Base-by-base conservation (phyloP, 1,140 invertebrate species). In the Temnothorax curvispinosus region DNA sequence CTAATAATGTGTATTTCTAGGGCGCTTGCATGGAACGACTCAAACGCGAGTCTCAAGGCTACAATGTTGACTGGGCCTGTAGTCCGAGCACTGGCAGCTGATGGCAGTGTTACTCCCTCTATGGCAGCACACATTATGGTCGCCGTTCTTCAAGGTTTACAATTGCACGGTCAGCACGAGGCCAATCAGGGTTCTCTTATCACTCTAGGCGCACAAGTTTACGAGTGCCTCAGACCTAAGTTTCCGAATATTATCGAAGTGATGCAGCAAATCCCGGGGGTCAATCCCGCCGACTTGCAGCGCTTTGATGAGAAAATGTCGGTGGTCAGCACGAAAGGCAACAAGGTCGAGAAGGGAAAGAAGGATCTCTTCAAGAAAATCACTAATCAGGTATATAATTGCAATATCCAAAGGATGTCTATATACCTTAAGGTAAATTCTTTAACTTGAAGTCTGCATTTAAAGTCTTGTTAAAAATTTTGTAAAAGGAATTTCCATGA, bases 311-410 rank as follows among this genome's bases (percentile, higher is more conserved):
- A 98, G 89, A 98, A 98, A 93, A 97, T 98, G 92, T 94, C 97
- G 11, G 96, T 97, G 4, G 95, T 96, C 47, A 96, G 96, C 13
- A 96, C 96, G 76, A 97, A 97, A 91, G 97, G 97, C 32, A 97
- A 97, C 90, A 98, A 98, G 93, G 96, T 98, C 15, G 98, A 99
- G 91, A 98, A 98, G 92, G 97, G 97, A 85, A 98, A 98, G 93
- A 98, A 98, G 91, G 98, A 99, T 93, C 95, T 98, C 15, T 99
- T 99, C 94, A 98, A 98, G 94, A 98, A 98, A 95, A 96, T 99
- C 60, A 98, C 98, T 2, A 96, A 96, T 84, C 97, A 97, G 94
- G 97, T 98, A 94, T 94, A 93, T 92, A n/a, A 54, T 86, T 38
- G 6, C 50, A 81, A 60, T 58, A 75, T 75, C 1, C 8, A 62